phyloP scores from a whole-genome alignment of 2,888 invertebrate species.

The Amphipoea lucens region DNA sequence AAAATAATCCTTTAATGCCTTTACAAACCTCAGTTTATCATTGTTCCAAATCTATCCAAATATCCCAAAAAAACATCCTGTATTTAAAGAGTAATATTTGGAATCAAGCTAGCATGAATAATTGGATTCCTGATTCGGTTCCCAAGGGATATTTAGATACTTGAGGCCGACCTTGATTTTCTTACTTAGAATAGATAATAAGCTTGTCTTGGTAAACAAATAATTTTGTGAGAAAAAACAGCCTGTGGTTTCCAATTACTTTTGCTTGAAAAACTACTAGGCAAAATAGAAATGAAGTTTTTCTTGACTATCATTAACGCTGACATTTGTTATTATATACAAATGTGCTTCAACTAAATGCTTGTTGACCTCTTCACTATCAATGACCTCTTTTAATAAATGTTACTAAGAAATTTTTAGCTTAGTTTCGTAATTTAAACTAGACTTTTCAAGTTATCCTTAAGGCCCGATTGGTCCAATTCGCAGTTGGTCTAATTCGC shows the following conservation, averaged over 20 bases:
- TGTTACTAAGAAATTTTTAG: no score
- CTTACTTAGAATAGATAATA: slow-evolving; percentile 38
- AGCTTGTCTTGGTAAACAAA: slow-evolving; percentile 38
- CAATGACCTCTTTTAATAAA: no score
- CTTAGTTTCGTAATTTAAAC: no score
- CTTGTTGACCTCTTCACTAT: no score
- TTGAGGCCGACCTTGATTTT: slow-evolving; percentile 49
- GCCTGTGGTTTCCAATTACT: not conserved
- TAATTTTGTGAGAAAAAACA: slow-evolving; percentile 19
- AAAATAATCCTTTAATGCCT: slow-evolving; percentile 34
- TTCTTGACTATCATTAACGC: not conserved
- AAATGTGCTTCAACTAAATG: no score
- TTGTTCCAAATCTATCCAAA: slow-evolving; percentile 19
- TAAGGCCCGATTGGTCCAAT: no score
- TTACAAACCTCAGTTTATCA: slow-evolving; percentile 25
- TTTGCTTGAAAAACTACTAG: not conserved
- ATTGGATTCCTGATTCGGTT: slow-evolving; percentile 44
- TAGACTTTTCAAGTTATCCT: no score
- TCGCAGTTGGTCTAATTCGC: no score
- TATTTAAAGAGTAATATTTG: slow-evolving; percentile 52
- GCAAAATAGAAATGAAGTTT: not conserved
- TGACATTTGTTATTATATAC: not conserved
- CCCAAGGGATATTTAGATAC: slow-evolving; percentile 35
- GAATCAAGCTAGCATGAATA: slow-evolving; percentile 53
- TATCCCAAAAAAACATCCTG: slow-evolving; percentile 24